Evolutionary conservation across 2,797 vertebrate species (phyloP), one percentile per base, ranked within the genome.

Genomic region (Poecilia wingei): DNA sequence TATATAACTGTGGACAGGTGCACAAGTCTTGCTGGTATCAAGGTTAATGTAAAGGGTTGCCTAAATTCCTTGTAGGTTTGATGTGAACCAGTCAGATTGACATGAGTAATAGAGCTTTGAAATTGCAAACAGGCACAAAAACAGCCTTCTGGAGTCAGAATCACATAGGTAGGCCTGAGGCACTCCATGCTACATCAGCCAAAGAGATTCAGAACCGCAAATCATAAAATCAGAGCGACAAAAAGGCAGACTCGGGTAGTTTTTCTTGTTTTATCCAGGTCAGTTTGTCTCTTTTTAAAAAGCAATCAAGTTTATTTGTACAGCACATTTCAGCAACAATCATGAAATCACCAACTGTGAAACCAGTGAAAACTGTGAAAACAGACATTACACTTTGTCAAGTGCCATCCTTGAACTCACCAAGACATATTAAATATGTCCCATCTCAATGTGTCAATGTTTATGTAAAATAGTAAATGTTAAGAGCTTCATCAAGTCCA

Each of bases 111-210:
- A 33, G 10, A 4, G 31, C 41, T 55, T 80, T 47, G 64, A 68
- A 86, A 77, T 47, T 86, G 31, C 61, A 66, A 83, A 78, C 4
- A 55, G 79, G 16, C 8, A 43, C 31, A 81, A 80, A 78, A 57
- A 51, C 46, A n/a, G 47, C 51, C 64, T 79, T 86, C 4, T 41
- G 55, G 51, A 61, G 74, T 74, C 76, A 13, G 71, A 74, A 78
- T 84, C 45, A 86, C 77, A n/a, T 47, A 61, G 80, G 47, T 59
- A 83, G 45, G 84, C 85, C 81, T 45, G 64, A 81, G 79, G 83
- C 83, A 6, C 25, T 84, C 75, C 59, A 28, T 74, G 36, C 79
- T 68, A 80, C 82, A 81, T 28, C 53, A 43, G 71, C 57, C 39
- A 72, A 79, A 83, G 49, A 46, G 76, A 87, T 89, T 88, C 80